Evolutionary conservation across 2,797 vertebrate species (phyloP), one percentile per base, ranked within the genome.

Genomic region (Borostomias antarcticus): DNA sequence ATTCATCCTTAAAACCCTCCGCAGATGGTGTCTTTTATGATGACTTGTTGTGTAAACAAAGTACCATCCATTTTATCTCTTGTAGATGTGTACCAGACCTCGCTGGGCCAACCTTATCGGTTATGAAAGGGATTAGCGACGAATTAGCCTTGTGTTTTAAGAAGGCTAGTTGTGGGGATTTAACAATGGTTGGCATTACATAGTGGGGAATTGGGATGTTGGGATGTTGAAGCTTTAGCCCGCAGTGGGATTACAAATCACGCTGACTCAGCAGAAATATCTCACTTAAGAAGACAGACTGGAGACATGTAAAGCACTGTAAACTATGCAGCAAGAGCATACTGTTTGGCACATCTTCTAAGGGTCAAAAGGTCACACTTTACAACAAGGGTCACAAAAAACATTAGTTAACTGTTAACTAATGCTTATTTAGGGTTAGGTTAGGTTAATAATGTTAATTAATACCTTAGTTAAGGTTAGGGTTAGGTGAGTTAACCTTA

Each of bases 101-200:
- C n/a, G n/a, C n/a, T n/a, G n/a, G n/a, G n/a, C n/a, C n/a, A n/a
- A n/a, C n/a, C n/a, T n/a, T n/a, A n/a, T n/a, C n/a, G n/a, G 4
- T 65, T 52, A 21, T 45, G 25, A 65, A 8, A 33, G 53, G 19
- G 33, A 62, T 71, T 66, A 66, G 53, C 19, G 32, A 45, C 48
- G 68, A 73, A 48, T 66, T 67, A 62, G 66, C 61, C 23, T 52
- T 62, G 53, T 64, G 50, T 70, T 63, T 73, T 45, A 73, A 62
- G 54, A 30, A 61, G 51, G 65, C 43, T 32, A 29, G 50, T 70
- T 69, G 67, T 73, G 67, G 70, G 70, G 75, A 77, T 73, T 64
- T 58, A 45, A 47, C 48, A 10, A 19, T 32, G 47, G 64, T 33
- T 58, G 35, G 59, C 50, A 52, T 43, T 57, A 56, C 64, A 10